These are phyloP conservation scores for Sternarchorhynchus goeldii DNA, from an alignment of 2,797 vertebrate genomes.

Conservation along the genomic window DNA sequence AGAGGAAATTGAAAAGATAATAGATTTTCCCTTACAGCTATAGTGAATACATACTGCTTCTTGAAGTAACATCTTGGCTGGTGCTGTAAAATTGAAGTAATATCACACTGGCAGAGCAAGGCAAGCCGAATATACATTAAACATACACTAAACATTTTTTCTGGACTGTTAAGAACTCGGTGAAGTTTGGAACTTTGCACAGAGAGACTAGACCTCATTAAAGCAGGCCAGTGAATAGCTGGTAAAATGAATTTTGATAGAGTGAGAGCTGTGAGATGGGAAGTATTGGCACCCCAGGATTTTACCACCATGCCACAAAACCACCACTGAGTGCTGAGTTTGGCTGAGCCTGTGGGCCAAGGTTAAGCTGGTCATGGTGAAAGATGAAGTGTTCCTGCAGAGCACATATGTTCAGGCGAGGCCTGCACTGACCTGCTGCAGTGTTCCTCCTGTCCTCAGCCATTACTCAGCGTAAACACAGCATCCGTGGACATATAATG, in stretches of 20 bases:
- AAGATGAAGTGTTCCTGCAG: neutral
- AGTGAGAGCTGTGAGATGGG: conserved; percentile 7
- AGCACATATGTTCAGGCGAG: no score
- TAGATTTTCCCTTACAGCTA: neutral
- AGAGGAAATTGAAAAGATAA: conserved; percentile 12
- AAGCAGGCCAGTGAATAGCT: neutral
- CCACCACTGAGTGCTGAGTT: conserved; percentile 1
- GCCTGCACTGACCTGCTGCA: no score
- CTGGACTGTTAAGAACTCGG: neutral
- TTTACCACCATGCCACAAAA: neutral
- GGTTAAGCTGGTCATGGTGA: conserved; percentile 2
- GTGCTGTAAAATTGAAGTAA: conserved; percentile 1
- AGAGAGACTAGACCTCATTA: neutral
- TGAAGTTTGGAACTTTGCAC: neutral
- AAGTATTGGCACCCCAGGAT: conserved; percentile 12
- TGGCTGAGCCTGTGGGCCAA: neutral
- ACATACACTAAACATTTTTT: neutral
- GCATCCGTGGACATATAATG: no score
- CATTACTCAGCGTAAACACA: no score
- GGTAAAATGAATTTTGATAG: conserved; percentile 1
- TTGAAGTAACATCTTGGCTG: neutral
- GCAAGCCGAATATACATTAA: neutral
- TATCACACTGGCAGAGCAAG: neutral
- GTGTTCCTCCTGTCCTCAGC: no score
- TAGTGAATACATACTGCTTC: neutral